Conservation (phyloP, 2,113 vertebrate species). For the Tylochromis polylepis region DNA sequence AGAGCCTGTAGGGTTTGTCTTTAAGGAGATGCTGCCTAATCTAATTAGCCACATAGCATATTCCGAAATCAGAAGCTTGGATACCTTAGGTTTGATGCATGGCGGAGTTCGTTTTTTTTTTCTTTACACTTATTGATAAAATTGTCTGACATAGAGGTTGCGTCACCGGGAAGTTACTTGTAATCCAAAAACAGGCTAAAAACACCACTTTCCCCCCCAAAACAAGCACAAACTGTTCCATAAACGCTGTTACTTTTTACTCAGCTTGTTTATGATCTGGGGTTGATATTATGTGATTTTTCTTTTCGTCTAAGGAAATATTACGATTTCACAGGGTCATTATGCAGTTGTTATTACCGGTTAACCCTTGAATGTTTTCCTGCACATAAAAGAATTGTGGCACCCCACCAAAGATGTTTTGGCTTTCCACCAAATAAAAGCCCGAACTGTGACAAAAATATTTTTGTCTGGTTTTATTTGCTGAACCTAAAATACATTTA, state of each 20-base stretch:
- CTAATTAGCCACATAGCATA: not conserved
- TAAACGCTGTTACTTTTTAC: not conserved
- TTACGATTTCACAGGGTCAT: not conserved
- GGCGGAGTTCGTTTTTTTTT: not conserved
- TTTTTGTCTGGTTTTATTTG: not conserved
- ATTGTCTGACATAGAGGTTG: not conserved
- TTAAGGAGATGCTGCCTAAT: not conserved
- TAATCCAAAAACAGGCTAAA: not conserved
- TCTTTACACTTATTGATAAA: not conserved
- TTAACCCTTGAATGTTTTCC: not conserved
- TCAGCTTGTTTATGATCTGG: not conserved
- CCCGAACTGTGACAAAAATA: not conserved
- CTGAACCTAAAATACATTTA: not conserved
- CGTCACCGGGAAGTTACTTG: not conserved
- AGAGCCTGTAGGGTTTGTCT: not conserved
- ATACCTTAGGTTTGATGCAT: not conserved
- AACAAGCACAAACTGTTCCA: not conserved
- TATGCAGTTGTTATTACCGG: too few species aligned
- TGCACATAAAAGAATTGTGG: not conserved
- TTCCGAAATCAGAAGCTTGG: not conserved
- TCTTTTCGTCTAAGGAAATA: not conserved
- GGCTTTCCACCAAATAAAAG: not conserved
- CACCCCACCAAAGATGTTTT: not conserved
- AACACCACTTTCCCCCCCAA: not conserved
- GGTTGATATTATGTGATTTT: not conserved